Evolutionary conservation across 2,113 vertebrate species (phyloP), one percentile per base, ranked within the genome.

Genomic region (Chaetops frenatus): DNA sequence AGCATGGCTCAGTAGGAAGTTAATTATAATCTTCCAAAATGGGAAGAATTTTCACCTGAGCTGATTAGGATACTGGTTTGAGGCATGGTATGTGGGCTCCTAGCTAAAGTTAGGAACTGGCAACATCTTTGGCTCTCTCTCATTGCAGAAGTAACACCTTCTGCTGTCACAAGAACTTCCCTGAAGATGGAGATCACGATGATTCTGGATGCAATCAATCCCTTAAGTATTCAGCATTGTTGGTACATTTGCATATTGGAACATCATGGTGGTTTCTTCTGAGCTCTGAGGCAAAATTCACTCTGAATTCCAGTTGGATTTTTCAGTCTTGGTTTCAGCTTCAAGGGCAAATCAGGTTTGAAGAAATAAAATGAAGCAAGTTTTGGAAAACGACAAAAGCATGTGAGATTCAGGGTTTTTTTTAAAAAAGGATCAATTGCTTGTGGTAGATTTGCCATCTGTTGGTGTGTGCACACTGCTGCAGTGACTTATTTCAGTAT

Each of bases 21-120:
- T 90, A 95, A 81, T 94, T 81, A 76, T 82, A 51, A 93, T 92
- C 82, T 95, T 89, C 84, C 72, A 44, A 79, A 91, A 95, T 5
- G 82, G 74, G 78, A 90, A 66, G 82, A 86, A 65, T 92, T 94
- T 95, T 95, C 85, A 94, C 92, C 82, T 97, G 88, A 81, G 66
- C 72, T 94, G 62, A 94, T 95, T 65, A 95, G 91, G 92, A 57
- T 36, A 91, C 74, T 94, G 95, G 54, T 83, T 94, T 72, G 57
- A 88, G 47, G 69, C 51, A 82, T 77, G 80, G 28, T 81, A 86
- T 81, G 82, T 88, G 72, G 91, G 93, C 47, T 94, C 3, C 61
- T 47, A 84, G 66, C 76, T 95, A 93, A 93, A 90, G 91, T 94
- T 94, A 96, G 95, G 92, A 86, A 65, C 91, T 62, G 71, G 86